These are phyloP conservation scores for Pseudonaja textilis DNA, from an alignment of 2,113 vertebrate species.

Conservation along the genomic window DNA sequence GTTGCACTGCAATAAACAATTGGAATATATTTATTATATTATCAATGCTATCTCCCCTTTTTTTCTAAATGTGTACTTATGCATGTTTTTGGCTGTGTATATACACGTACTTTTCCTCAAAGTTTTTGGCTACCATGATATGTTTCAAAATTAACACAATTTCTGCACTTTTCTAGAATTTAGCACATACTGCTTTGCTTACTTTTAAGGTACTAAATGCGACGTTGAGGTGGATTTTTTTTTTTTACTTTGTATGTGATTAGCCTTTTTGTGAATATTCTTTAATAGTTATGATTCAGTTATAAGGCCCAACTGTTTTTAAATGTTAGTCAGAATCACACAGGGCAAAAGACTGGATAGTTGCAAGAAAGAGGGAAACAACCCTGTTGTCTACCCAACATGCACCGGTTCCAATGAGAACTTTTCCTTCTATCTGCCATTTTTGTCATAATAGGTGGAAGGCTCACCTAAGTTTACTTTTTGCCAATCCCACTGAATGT, in stretches of 20 bases:
- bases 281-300: background rate
- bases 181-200: background rate
- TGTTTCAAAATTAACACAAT: background rate
- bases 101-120: background rate
- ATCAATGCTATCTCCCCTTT: background rate
- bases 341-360: background rate
- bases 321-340: background rate
- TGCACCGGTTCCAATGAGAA: background rate
- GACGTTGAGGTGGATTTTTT: background rate
- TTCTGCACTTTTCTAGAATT: background rate
- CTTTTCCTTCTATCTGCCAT: background rate
- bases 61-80: background rate
- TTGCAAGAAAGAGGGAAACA: background rate
- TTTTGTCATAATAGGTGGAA: background rate
- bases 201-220: background rate
- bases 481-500: background rate
- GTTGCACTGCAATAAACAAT: constrained; percentile 75
- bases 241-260: background rate
- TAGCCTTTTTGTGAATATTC: background rate
- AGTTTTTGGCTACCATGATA: background rate
- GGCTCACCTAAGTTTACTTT: background rate
- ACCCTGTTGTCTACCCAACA: background rate
- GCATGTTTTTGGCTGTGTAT: background rate
- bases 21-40: background rate
- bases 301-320: background rate